Evolutionary conservation across 2,113 vertebrate genomes (phyloP).

Genomic region (Artemisiospiza belli): DNA sequence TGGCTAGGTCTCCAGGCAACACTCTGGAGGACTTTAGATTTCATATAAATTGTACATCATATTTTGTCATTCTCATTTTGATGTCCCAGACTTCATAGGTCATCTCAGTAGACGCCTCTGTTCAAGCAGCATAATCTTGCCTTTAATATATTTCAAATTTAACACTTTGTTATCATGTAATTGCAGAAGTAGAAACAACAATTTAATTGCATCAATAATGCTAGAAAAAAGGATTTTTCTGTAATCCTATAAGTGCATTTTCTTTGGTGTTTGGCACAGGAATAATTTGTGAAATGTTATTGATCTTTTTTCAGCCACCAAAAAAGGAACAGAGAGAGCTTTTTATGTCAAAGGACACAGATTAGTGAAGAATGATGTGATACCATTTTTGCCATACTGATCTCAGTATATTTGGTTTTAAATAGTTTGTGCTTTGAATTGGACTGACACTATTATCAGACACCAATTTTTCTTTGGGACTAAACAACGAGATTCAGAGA

Average conservation of each 20-base stretch:
- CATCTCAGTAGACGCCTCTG: not conserved
- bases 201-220: not conserved
- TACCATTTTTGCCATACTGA: not conserved
- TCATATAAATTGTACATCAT: constrained; percentile 10
- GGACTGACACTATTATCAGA: constrained; percentile 37
- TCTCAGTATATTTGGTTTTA: constrained; percentile 45
- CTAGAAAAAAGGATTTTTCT: not conserved
- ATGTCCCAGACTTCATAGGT: not conserved
- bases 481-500: not conserved
- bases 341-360: not conserved
- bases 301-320: not conserved
- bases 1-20: not conserved
- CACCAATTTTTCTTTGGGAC: constrained; percentile 18
- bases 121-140: not conserved
- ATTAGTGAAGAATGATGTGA: not conserved
- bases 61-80: constrained; percentile 30
- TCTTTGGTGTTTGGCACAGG: rapidly evolving
- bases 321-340: not conserved
- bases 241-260: not conserved
- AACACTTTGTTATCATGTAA: not conserved
- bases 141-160: constrained; percentile 1
- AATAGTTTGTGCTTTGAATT: constrained; percentile 54
- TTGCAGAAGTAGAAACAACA: not conserved
- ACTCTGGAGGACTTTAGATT: not conserved
- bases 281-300: not conserved